Percentiles rank a stretch among this genome's conserved stretches.
Conservation (phyloP, 2,888 invertebrate species). For the Platynereis dumerilii region DNA sequence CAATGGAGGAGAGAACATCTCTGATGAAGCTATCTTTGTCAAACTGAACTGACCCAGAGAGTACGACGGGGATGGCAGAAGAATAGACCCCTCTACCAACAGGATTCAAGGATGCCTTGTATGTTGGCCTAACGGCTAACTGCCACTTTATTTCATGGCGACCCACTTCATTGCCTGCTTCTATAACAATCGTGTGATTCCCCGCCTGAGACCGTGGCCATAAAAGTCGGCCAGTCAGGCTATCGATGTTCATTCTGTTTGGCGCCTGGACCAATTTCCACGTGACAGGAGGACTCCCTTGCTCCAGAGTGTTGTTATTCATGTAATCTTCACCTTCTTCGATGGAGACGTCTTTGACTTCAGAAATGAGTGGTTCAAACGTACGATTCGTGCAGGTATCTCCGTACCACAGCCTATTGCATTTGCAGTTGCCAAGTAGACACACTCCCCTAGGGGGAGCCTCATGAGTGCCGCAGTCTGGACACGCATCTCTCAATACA, state of each 20-base stretch:
- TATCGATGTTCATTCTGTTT: background rate
- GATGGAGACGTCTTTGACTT: background rate
- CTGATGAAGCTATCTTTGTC: background rate
- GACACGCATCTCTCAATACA: background rate
- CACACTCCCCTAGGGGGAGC: background rate
- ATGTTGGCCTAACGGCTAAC: slow-evolving; percentile 4
- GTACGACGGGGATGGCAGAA: background rate
- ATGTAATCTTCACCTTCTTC: background rate
- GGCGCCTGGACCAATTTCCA: background rate
- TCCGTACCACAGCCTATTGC: slow-evolving; percentile 6
- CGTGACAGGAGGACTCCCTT: background rate
- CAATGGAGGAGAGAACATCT: background rate
- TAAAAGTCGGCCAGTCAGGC: background rate
- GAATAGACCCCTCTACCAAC: background rate
- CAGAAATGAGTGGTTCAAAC: background rate
- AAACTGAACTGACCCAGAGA: slow-evolving; percentile 1
- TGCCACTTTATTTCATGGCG: background rate
- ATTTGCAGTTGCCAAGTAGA: background rate
- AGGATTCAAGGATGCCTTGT: background rate
- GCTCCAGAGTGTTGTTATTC: background rate
- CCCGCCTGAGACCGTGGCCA: background rate
- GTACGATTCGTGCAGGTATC: background rate
- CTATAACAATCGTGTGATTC: background rate
- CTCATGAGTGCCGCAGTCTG: background rate
- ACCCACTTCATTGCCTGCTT: slow-evolving; percentile 10